Percentiles rank a stretch among this genome's conserved stretches.
phyloP scores from a whole-genome alignment of 2,888 invertebrate genomes.

The Drosophila helvetica region DNA sequence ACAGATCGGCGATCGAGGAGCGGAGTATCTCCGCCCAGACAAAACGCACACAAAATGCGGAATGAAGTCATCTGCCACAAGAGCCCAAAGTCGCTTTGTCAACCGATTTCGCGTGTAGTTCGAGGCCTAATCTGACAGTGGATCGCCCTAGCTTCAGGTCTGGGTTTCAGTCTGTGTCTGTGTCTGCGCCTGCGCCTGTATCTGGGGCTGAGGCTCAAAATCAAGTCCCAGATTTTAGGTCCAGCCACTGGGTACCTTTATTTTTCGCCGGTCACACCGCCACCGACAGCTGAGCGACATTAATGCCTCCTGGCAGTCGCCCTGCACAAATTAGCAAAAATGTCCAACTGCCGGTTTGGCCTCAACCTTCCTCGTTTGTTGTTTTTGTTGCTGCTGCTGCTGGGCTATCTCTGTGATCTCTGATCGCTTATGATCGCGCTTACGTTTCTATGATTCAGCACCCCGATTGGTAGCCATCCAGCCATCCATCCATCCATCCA shows the following conservation, averaged over 20 bases:
- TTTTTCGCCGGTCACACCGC: slow-evolving; percentile 53
- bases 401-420: slow-evolving; percentile 55
- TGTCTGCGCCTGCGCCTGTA: not conserved
- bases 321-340: slow-evolving; percentile 73
- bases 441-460: slow-evolving; percentile 76
- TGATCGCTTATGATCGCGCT: slow-evolving; percentile 72
- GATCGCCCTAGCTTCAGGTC: slow-evolving; percentile 55
- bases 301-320: slow-evolving; percentile 73
- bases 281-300: slow-evolving; percentile 75
- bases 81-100: slow-evolving; percentile 63
- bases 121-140: slow-evolving; percentile 69
- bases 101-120: slow-evolving; percentile 74
- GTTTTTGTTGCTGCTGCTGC: not conserved
- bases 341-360: slow-evolving; percentile 50
- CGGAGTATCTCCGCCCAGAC: slow-evolving; percentile 46
- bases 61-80: slow-evolving; percentile 71
- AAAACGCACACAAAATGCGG: slow-evolving; percentile 71
- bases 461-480: slow-evolving; percentile 72
- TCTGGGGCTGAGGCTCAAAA: slow-evolving; percentile 1
- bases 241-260: slow-evolving; percentile 19
- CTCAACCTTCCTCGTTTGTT: slow-evolving; percentile 32
- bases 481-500: slow-evolving; percentile 64
- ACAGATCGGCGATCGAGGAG: slow-evolving; percentile 45
- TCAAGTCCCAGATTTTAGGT: slow-evolving; percentile 11
- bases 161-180: too few relatives aligned